phyloP scores from a whole-genome alignment of 2,888 invertebrate species.

The Notodonta ziczac region DNA sequence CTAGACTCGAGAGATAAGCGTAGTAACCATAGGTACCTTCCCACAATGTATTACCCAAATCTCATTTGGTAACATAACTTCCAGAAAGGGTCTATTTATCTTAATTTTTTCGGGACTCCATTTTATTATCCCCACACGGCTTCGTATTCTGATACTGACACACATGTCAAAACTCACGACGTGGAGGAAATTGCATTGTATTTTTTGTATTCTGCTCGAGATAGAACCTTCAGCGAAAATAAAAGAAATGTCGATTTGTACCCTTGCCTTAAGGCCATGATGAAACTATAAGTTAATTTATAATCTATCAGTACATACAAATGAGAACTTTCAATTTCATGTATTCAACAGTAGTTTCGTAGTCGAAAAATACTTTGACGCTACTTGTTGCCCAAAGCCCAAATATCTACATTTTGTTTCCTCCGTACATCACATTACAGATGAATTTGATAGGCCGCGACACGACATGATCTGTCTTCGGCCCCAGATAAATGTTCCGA shows the following conservation, averaged over 20 bases:
- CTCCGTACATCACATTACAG: constrained; percentile 20
- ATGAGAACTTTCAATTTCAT: too few species aligned
- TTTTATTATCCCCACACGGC: background rate
- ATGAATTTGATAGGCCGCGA: constrained; percentile 24
- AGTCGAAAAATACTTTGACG: too few species aligned
- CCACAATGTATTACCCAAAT: background rate
- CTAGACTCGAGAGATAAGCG: constrained; percentile 21
- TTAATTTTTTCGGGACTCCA: background rate
- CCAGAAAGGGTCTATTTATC: constrained; percentile 1
- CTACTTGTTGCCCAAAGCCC: background rate
- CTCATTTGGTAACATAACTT: background rate
- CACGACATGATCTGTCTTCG: constrained; percentile 38
- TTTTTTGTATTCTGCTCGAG: background rate
- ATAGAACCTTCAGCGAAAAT: too few species aligned
- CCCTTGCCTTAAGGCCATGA: too few species aligned
- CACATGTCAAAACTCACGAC: background rate
- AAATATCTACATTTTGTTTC: background rate
- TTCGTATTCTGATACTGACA: background rate
- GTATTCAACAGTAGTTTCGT: too few species aligned
- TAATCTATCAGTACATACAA: too few species aligned
- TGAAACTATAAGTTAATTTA: too few species aligned
- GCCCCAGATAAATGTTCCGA: constrained; percentile 49
- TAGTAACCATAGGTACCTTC: constrained; percentile 14
- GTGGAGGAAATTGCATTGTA: background rate
- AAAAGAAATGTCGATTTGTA: too few species aligned